Percentiles rank a stretch among this genome's conserved stretches.
These are phyloP conservation scores for Tethya wilhelma DNA, from an alignment of 37 sponge, comb jelly and placozoan species.

Conservation along the genomic window DNA sequence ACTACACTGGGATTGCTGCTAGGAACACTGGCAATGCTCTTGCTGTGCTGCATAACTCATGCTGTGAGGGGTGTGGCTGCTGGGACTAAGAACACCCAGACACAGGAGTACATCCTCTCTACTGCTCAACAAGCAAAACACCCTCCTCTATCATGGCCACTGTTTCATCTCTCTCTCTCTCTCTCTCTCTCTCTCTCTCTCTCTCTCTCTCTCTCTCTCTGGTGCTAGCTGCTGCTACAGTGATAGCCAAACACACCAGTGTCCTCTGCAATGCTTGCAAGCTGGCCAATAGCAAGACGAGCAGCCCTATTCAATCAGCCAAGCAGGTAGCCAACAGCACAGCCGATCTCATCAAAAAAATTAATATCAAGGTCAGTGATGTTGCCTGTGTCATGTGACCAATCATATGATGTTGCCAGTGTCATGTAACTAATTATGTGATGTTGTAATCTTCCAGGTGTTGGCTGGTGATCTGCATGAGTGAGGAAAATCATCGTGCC, in stretches of 20 bases:
- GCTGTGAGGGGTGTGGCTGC: slow-evolving; percentile 96
- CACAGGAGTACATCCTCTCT: slow-evolving; percentile 86
- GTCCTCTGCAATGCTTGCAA: slow-evolving; percentile 97
- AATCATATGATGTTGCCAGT: neutral
- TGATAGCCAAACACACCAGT: slow-evolving; percentile 98
- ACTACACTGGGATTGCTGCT: slow-evolving; percentile 98
- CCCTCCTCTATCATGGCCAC: neutral
- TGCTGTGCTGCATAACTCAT: slow-evolving; percentile 63
- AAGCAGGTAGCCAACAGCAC: slow-evolving; percentile 97
- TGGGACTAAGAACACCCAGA: slow-evolving; percentile 68
- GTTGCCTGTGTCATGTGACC: slow-evolving; percentile 1
- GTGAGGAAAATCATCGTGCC: slow-evolving; percentile 79
- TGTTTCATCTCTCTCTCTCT: slow-evolving; percentile 18
- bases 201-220: slow-evolving; percentile 39
- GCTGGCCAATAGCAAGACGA: slow-evolving; percentile 86
- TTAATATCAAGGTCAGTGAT: slow-evolving; percentile 47
- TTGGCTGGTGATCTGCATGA: slow-evolving; percentile 82
- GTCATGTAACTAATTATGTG: neutral
- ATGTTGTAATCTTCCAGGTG: slow-evolving; percentile 39
- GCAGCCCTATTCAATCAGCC: slow-evolving; percentile 95
- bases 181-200: slow-evolving; percentile 37
- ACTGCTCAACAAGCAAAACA: slow-evolving; percentile 64
- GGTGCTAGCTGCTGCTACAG: slow-evolving; percentile 94
- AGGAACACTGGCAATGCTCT: slow-evolving; percentile 96
- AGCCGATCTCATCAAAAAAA: slow-evolving; percentile 47